phyloP scores from a whole-genome alignment of 2,797 vertebrate genomes.

The Cheracebus regulus region DNA sequence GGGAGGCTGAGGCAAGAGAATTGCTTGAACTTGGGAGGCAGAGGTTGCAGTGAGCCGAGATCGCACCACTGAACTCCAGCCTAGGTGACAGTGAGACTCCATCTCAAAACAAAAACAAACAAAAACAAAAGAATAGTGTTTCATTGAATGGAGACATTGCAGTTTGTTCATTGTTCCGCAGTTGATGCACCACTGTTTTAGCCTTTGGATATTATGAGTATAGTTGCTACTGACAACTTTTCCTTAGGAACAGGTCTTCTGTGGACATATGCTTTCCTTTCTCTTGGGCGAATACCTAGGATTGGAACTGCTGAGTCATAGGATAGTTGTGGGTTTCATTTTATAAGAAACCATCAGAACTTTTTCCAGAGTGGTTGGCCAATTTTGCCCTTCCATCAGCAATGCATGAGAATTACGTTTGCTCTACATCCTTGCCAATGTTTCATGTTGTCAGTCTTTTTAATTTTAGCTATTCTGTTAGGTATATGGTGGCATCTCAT shows the following conservation, averaged over 20 bases:
- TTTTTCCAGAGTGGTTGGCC: not conserved
- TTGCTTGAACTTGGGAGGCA: not conserved
- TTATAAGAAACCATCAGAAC: not conserved
- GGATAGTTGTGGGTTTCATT: not conserved
- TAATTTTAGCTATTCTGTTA: not conserved
- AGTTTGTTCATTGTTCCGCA: not conserved
- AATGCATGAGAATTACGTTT: not conserved
- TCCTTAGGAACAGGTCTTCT: not conserved
- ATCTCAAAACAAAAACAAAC: not conserved
- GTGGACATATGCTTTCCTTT: not conserved
- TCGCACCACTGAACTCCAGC: not conserved
- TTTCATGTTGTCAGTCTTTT: not conserved
- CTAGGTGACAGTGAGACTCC: not conserved
- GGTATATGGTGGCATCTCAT: not conserved
- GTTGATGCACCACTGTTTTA: not conserved
- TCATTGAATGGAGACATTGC: not conserved
- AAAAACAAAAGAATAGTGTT: not conserved
- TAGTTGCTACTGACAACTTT: not conserved
- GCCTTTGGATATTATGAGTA: not conserved
- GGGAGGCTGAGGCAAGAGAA: not conserved
- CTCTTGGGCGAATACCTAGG: not conserved
- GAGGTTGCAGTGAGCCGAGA: not conserved
- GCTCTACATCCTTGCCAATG: not conserved
- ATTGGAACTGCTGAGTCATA: not conserved
- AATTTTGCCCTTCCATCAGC: not conserved